Evolutionary conservation across 2,797 vertebrate genomes (phyloP).

Genomic region (Meda fulgida): DNA sequence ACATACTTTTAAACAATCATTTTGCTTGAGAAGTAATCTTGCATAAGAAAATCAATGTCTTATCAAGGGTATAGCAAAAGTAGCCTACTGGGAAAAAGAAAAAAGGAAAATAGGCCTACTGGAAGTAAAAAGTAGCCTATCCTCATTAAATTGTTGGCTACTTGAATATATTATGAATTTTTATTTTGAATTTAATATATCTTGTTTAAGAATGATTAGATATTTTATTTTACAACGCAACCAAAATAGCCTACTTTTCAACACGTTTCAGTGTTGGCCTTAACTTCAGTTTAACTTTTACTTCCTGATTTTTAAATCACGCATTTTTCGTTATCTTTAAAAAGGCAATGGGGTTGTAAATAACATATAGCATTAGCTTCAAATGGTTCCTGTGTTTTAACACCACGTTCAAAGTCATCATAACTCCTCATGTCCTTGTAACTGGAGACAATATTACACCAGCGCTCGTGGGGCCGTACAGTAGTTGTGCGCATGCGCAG

Average conservation of each 20-base stretch:
- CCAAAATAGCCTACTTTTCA: neutral
- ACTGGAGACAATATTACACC: slow-evolving; percentile 8
- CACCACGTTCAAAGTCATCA: slow-evolving; percentile 16
- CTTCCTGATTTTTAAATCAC: neutral
- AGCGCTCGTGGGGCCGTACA: neutral
- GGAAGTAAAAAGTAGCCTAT: neutral
- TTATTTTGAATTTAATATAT: neutral
- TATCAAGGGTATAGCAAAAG: neutral
- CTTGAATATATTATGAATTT: neutral
- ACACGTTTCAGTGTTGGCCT: neutral
- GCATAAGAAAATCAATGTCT: neutral
- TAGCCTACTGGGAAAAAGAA: neutral
- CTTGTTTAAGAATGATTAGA: neutral
- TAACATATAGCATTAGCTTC: neutral
- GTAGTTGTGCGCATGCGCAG: slow-evolving; percentile 25
- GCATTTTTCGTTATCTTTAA: neutral
- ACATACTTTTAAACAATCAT: neutral
- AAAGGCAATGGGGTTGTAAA: neutral
- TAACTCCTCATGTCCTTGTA: slow-evolving; percentile 22
- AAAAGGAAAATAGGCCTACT: neutral
- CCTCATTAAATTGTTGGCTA: neutral
- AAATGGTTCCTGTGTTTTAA: neutral
- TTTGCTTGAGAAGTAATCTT: neutral
- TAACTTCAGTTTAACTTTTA: neutral
- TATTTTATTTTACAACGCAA: neutral